Evolutionary conservation across 1,140 invertebrate genomes (phyloP).

Genomic region (Harlomillsia oculata): DNA sequence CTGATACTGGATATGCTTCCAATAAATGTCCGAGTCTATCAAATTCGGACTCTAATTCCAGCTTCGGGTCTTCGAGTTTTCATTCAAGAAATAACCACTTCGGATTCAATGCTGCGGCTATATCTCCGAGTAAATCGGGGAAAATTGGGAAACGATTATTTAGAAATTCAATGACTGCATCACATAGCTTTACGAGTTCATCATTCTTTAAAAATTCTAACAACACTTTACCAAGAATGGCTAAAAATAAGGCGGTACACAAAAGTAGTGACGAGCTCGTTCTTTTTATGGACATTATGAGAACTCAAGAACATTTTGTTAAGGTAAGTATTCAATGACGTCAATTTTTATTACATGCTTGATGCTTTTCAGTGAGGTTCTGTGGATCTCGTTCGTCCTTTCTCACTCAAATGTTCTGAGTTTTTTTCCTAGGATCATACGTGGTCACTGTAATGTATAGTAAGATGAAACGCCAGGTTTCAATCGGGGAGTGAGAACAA

Average conservation of each 20-base stretch:
- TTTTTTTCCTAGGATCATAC: no score
- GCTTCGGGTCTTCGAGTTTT: neutral
- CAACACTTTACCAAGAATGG: slow-evolving; percentile 25
- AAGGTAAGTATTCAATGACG: slow-evolving; percentile 60
- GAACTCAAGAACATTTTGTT: slow-evolving; percentile 65
- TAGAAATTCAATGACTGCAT: slow-evolving; percentile 5
- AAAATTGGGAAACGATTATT: neutral
- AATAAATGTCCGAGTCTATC: neutral
- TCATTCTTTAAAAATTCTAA: slow-evolving; percentile 6
- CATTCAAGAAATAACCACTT: slow-evolving; percentile 1
- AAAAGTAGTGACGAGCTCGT: slow-evolving; percentile 53
- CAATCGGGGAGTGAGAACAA: no score
- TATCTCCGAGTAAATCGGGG: slow-evolving; percentile 2
- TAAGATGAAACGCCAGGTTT: no score
- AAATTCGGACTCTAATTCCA: neutral
- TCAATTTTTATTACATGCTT: no score
- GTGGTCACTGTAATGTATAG: no score
- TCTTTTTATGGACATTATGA: slow-evolving; percentile 66
- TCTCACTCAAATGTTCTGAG: no score
- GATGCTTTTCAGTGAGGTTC: no score
- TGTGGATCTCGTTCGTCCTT: no score
- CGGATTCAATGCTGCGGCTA: neutral
- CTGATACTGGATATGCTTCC: neutral
- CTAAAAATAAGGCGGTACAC: slow-evolving; percentile 6
- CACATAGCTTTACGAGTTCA: slow-evolving; percentile 18